Evolutionary conservation across 2,113 vertebrate genomes (phyloP).

Genomic region (Gallinago undulata): DNA sequence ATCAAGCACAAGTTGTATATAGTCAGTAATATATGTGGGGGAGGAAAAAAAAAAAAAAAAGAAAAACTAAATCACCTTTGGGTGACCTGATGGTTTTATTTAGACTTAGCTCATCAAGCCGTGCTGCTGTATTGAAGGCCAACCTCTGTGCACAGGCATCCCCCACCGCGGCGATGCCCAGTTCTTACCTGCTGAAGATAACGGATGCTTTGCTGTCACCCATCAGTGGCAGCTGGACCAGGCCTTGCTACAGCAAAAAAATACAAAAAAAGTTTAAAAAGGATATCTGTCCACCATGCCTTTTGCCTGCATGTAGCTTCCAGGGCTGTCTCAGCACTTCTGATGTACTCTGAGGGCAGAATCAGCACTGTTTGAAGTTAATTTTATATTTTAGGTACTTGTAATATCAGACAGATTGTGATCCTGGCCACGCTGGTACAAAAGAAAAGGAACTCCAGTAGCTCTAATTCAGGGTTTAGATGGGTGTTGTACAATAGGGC

Average conservation of each 20-base stretch:
- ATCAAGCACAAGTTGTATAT: neutral
- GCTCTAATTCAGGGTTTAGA: neutral
- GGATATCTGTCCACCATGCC: rapidly evolving
- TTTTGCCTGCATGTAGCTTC: neutral
- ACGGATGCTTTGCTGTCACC: neutral
- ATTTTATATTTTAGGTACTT: neutral
- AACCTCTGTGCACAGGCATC: neutral
- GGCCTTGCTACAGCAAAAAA: neutral
- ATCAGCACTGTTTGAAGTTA: neutral
- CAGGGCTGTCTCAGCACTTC: neutral
- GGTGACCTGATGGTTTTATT: slow-evolving; percentile 10
- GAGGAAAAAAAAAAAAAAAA: neutral
- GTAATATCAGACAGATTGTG: neutral
- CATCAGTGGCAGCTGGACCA: neutral
- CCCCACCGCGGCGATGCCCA: neutral
- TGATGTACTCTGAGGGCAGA: neutral
- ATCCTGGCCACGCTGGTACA: neutral
- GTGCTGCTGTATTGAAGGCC: neutral
- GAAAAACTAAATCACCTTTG: neutral
- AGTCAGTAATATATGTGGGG: neutral
- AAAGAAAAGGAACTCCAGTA: neutral
- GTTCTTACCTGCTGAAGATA: neutral
- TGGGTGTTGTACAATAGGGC: neutral
- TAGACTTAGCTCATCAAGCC: neutral
- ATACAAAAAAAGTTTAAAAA: neutral